Percentiles rank a stretch among this genome's conserved stretches.
These are phyloP conservation scores for Pristionchus entomophagus DNA, from an alignment of 2,888 invertebrate genomes.

Conservation along the genomic window DNA sequence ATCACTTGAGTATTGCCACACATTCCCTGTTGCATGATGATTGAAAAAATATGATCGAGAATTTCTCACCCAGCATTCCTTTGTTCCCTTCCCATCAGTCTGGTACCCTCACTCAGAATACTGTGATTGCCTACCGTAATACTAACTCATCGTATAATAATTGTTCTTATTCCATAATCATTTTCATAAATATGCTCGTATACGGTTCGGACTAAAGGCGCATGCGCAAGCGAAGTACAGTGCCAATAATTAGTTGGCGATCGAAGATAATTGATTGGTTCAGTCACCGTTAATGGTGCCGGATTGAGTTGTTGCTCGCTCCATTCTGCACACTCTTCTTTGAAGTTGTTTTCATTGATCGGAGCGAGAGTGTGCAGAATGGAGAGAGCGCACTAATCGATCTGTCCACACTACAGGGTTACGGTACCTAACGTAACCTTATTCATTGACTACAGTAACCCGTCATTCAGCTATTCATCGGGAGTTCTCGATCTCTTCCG, in stretches of 20 bases:
- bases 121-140: neutral
- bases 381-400: no score
- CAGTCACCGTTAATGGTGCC: no score
- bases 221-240: neutral
- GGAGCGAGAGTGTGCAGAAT: no score
- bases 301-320: no score
- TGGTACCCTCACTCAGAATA: neutral
- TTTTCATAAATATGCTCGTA: neutral
- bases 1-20: neutral
- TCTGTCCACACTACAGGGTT: no score
- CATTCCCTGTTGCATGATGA: neutral
- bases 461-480: constrained; percentile 15
- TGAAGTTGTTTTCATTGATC: no score
- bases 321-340: no score
- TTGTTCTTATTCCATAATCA: neutral
- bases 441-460: constrained; percentile 10
- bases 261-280: no score
- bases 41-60: neutral
- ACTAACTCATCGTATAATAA: constrained; percentile 5
- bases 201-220: neutral
- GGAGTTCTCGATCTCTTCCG: constrained; percentile 4
- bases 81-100: neutral
- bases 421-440: no score
- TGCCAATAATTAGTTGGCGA: no score
- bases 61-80: neutral